Evolutionary conservation across 2,888 invertebrate species (phyloP).

Genomic region (Athetis lepigone): DNA sequence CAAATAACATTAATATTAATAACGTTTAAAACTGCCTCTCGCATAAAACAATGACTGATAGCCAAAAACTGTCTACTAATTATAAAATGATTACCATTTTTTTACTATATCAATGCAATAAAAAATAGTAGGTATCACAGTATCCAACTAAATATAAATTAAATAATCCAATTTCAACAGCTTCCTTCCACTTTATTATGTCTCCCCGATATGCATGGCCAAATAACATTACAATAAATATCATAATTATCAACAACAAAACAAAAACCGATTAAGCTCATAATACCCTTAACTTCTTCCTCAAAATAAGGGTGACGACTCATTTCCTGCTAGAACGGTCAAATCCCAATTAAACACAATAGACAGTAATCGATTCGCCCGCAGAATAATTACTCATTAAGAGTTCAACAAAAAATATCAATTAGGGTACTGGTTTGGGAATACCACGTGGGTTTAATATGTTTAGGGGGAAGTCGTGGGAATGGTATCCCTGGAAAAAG

Average conservation of each 20-base stretch:
- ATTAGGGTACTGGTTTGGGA: conserved; percentile 49
- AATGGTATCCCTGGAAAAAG: conserved; percentile 17
- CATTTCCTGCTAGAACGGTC: conserved; percentile 62
- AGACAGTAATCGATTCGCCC: conserved; percentile 61
- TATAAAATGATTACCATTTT: too few species aligned
- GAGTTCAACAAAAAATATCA: conserved; percentile 53
- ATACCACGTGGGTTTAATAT: conserved; percentile 39
- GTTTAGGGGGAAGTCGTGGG: conserved; percentile 46
- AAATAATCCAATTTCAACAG: background rate
- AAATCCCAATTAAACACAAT: conserved; percentile 67
- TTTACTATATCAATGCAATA: too few species aligned
- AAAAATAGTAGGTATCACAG: too few species aligned
- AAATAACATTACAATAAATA: conserved; percentile 13
- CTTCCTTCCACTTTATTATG: background rate
- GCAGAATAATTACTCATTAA: conserved; percentile 60
- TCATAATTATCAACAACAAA: conserved; percentile 11
- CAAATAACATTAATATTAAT: too few species aligned
- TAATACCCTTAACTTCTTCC: conserved; percentile 53
- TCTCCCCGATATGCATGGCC: conserved; percentile 13
- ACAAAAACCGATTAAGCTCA: conserved; percentile 30
- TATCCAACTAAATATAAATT: background rate
- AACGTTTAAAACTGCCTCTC: too few species aligned
- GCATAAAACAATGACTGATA: too few species aligned
- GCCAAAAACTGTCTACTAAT: too few species aligned
- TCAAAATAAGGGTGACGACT: conserved; percentile 49